A percentile compares a stretch with the other conserved stretches of the same genome.
Conservation (phyloP, 2,888 invertebrate species). For the Endotricha flammealis region DNA sequence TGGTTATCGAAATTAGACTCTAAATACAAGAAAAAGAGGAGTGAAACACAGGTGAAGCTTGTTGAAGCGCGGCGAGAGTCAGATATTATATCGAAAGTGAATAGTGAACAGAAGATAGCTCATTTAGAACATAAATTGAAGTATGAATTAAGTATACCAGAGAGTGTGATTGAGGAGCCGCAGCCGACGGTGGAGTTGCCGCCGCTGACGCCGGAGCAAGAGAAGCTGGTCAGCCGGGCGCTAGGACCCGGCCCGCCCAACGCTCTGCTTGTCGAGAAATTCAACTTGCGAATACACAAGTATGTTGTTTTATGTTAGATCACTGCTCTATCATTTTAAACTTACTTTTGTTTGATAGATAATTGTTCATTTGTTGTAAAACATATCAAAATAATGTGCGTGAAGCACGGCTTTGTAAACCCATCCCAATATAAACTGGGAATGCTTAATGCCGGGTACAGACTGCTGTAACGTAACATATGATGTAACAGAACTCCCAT, state of each 20-base stretch:
- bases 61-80: conserved; percentile 64
- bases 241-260: conserved; percentile 78
- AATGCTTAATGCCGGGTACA: no score
- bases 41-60: conserved; percentile 60
- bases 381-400: no score
- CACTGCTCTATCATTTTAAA: no score
- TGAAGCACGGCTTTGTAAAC: no score
- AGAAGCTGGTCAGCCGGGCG: conserved; percentile 76
- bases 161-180: conserved; percentile 63
- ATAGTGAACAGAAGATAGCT: conserved; percentile 62
- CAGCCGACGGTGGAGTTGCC: conserved; percentile 70
- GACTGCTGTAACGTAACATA: no score
- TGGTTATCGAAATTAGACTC: conserved; percentile 75
- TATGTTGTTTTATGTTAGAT: no score
- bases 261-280: conserved; percentile 81
- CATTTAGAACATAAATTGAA: conserved; percentile 63
- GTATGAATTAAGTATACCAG: conserved; percentile 70
- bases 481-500: no score
- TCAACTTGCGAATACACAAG: conserved; percentile 71
- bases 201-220: conserved; percentile 82
- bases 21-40: conserved; percentile 62
- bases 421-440: no score
- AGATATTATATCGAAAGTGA: conserved; percentile 66
- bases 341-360: no score
- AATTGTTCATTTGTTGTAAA: no score